These are phyloP conservation scores for Gryon sp. DNA, from an alignment of 1,140 invertebrate genomes.

Conservation along the genomic window DNA sequence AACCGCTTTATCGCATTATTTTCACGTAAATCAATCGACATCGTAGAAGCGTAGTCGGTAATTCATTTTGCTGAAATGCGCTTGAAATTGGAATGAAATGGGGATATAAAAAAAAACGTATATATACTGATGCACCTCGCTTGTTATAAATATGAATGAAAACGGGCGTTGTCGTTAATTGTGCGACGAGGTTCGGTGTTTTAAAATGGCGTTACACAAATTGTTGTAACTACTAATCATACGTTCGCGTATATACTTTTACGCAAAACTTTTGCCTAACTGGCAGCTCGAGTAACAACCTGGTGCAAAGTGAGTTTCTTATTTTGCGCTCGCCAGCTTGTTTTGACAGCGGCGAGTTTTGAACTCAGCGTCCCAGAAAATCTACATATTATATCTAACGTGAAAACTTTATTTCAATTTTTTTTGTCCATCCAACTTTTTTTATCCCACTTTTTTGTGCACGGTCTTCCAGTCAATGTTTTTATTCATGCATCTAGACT, in stretches of 20 bases:
- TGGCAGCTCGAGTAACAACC: constrained; percentile 22
- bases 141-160: constrained; percentile 18
- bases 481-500: too few relatives aligned
- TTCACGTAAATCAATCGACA: constrained; percentile 20
- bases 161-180: constrained; percentile 16
- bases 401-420: constrained; percentile 20
- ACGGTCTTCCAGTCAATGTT: too few relatives aligned
- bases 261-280: constrained; percentile 46
- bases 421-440: background rate
- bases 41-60: background rate
- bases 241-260: constrained; percentile 20
- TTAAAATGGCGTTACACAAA: constrained; percentile 32
- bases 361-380: constrained; percentile 63
- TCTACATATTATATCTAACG: constrained; percentile 46
- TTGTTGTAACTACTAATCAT: constrained; percentile 44
- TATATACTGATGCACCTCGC: too few relatives aligned
- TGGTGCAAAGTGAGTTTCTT: constrained; percentile 54
- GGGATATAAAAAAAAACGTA: too few relatives aligned
- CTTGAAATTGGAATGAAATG: constrained; percentile 5
- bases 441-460: too few relatives aligned
- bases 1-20: constrained; percentile 7
- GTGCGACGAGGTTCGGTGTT: background rate
- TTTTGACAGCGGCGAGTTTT: constrained; percentile 65
- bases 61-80: background rate
- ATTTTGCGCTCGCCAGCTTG: constrained; percentile 59